Evolutionary conservation across 2,888 invertebrate genomes (phyloP).

Genomic region (Mythimna loreyi): DNA sequence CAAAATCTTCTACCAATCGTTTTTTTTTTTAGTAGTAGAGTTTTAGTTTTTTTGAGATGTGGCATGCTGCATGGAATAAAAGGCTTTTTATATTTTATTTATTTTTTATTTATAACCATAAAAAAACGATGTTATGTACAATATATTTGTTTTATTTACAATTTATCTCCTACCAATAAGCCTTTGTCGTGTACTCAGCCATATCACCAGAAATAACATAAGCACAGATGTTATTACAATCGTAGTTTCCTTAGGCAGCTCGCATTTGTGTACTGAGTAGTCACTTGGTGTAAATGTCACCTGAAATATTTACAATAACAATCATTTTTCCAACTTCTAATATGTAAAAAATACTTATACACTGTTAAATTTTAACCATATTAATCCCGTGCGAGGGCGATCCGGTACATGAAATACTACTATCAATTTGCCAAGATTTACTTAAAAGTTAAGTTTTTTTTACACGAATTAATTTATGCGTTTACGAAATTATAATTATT

Average conservation of each 20-base stretch:
- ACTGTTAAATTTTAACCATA: too few species aligned
- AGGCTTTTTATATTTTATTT: too few species aligned
- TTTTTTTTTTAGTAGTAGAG: too few species aligned
- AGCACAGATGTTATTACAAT: constrained; percentile 76
- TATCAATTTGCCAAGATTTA: too few species aligned
- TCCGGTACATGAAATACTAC: too few species aligned
- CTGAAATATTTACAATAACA: constrained; percentile 68
- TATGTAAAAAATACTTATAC: not conserved
- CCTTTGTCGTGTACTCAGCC: constrained; percentile 63
- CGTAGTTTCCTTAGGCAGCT: constrained; percentile 79
- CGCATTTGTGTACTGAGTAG: constrained; percentile 81
- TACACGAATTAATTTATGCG: too few species aligned
- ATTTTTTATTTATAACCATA: constrained; percentile 85
- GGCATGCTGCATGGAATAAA: too few species aligned
- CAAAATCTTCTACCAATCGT: too few species aligned
- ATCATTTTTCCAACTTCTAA: not conserved
- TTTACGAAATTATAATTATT: too few species aligned
- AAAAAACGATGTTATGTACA: constrained; percentile 74
- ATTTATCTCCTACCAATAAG: constrained; percentile 66
- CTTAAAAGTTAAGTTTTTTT: too few species aligned
- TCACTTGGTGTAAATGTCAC: constrained; percentile 76
- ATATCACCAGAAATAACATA: constrained; percentile 67
- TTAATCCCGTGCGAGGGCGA: too few species aligned
- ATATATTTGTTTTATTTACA: constrained; percentile 62
- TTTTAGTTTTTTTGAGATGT: too few species aligned